Percentiles rank a stretch among this genome's conserved stretches.
Conservation (phyloP, 2,888 invertebrate genomes). For the Pammene aurita region DNA sequence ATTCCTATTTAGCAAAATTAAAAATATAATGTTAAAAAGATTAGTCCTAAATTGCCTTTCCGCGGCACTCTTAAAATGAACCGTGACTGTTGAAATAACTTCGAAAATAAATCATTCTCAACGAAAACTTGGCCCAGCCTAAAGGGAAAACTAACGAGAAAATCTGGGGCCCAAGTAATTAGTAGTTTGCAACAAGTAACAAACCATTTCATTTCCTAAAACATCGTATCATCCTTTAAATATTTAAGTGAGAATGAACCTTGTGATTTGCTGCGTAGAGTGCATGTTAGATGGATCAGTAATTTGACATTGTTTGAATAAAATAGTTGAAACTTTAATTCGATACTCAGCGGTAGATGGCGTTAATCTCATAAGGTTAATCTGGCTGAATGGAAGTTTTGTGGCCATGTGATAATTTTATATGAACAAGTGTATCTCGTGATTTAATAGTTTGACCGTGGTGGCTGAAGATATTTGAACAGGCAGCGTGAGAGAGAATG, state of each 20-base stretch:
- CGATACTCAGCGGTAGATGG: slow-evolving; percentile 14
- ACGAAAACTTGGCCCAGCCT: slow-evolving; percentile 35
- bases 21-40: no score
- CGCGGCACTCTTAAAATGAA: slow-evolving; percentile 10
- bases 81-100: slow-evolving; percentile 35
- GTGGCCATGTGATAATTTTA: not conserved
- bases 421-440: not conserved
- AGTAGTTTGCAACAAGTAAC: slow-evolving; percentile 41
- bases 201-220: not conserved
- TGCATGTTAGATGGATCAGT: not conserved
- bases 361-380: slow-evolving; percentile 24
- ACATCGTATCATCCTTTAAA: slow-evolving; percentile 4
- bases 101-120: slow-evolving; percentile 39
- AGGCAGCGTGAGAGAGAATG: no score
- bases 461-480: no score
- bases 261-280: not conserved
- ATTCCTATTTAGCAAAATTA: no score
- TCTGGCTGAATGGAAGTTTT: slow-evolving; percentile 1
- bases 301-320: not conserved
- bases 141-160: slow-evolving; percentile 41
- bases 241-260: slow-evolving; percentile 7
- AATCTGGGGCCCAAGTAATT: slow-evolving; percentile 39
- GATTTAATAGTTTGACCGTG: not conserved
- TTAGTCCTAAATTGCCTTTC: slow-evolving; percentile 6
- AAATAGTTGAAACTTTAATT: not conserved